Evolutionary conservation across 53 echinoderm and acorn worm species (phyloP), one percentile per base, ranked within the genome.

Genomic region (Echinarachnius parma): DNA sequence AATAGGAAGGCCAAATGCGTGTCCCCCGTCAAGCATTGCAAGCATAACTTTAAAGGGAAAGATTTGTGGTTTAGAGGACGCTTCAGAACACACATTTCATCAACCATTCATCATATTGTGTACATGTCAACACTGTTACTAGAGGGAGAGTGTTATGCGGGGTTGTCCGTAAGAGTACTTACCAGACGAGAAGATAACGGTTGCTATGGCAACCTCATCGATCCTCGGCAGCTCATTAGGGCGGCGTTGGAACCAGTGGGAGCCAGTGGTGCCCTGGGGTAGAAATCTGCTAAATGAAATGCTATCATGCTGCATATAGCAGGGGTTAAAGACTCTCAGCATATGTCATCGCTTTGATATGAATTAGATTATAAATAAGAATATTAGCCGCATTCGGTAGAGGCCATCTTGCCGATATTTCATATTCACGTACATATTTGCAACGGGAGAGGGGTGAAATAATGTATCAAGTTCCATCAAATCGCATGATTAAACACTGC

Each of bases 271-370:
- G 15, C 25, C 39, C 65, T 16, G 26, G 47, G 28, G 46, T 45
- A 42, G 26, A 65, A 46, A 28, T 29, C 25, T 45, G 68, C 31
- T 32, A 52, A 68, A 50, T 68, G 68, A 68, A 68, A 68, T 68
- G n/a, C n/a, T n/a, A n/a, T 68, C 68, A 68, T 52, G 68, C n/a
- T 50, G 52, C 49, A 50, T 49, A 68, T 68, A 49, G 31, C 33
- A 21, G 7, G 42, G 4, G 68, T 24, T 8, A 14, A 16, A 4
- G 53, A 32, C 49, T 31, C 27, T 16, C 34, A 52, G 21, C 37
- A 28, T 7, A 68, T 8, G 7, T n/a, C n/a, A n/a, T n/a, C n/a
- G n/a, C n/a, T n/a, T n/a, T n/a, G n/a, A n/a, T n/a, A n/a, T n/a
- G n/a, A n/a, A n/a, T n/a, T n/a, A n/a, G n/a, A n/a, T n/a, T n/a